Percentiles rank a stretch among this genome's conserved stretches.
Conservation (phyloP, 2,888 invertebrate species). For the Pedicia rivosa region DNA sequence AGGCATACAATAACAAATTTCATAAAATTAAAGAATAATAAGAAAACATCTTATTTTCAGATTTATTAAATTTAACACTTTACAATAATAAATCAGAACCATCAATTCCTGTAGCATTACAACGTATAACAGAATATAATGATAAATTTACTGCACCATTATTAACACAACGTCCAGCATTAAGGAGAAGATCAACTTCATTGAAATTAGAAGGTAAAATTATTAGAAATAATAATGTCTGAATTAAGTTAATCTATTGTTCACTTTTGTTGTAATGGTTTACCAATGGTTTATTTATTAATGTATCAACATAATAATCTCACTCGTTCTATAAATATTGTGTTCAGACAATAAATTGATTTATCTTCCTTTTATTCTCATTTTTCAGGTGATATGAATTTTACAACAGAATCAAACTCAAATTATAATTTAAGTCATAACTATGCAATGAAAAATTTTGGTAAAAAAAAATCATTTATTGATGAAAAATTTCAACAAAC, state of each 20-base stretch:
- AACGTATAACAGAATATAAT: slow-evolving; percentile 22
- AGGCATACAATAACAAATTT: no score
- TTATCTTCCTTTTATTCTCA: slow-evolving; percentile 23
- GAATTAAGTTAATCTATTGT: background rate
- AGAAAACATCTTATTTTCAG: no score
- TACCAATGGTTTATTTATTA: background rate
- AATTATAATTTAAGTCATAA: slow-evolving; percentile 13
- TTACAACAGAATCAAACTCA: slow-evolving; percentile 21
- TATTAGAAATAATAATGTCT: slow-evolving; percentile 3
- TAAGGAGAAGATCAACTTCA: slow-evolving; percentile 24
- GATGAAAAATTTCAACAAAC: slow-evolving; percentile 1
- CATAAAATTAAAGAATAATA: no score
- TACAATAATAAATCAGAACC: slow-evolving; percentile 20
- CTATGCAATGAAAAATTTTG: no score
- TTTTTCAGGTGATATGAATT: slow-evolving; percentile 17
- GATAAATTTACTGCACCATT: background rate
- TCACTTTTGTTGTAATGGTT: background rate
- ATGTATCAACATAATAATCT: background rate
- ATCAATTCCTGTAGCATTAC: slow-evolving; percentile 17
- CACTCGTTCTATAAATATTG: background rate
- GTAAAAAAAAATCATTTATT: background rate
- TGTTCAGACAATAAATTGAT: slow-evolving; percentile 16
- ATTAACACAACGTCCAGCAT: slow-evolving; percentile 11
- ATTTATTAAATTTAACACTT: slow-evolving; percentile 21
- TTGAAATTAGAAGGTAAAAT: slow-evolving; percentile 22